Conservation (phyloP, 2,797 vertebrate species). For the Tachyglossus aculeatus region DNA sequence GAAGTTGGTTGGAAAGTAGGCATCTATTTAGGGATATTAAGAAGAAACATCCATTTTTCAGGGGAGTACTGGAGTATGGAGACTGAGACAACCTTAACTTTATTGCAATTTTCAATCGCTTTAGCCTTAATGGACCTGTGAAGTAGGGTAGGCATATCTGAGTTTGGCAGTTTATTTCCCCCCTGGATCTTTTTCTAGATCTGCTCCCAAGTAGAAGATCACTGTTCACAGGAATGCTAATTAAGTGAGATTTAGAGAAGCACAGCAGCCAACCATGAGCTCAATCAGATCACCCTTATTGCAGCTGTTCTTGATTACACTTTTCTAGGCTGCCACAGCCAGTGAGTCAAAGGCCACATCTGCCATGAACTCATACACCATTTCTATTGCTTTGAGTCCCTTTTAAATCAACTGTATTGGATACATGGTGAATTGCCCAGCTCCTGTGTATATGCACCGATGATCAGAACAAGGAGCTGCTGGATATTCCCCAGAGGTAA, state of each 20-base stretch:
- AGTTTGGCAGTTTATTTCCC: neutral
- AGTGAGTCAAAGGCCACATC: conserved; percentile 29
- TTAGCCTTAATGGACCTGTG: neutral
- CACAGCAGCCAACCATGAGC: conserved; percentile 4
- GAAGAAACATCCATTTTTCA: neutral
- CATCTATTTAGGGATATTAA: neutral
- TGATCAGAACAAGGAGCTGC: neutral
- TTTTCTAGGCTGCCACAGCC: conserved; percentile 31
- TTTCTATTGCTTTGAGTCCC: neutral
- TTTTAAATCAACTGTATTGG: neutral
- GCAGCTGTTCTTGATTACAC: conserved; percentile 16
- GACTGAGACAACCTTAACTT: neutral
- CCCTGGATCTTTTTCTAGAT: conserved; percentile 6
- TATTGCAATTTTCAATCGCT: neutral
- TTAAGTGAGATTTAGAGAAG: neutral
- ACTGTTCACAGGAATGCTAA: neutral
- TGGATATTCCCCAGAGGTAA: neutral
- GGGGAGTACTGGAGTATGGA: neutral
- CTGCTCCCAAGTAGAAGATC: neutral
- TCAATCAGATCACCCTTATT: neutral
- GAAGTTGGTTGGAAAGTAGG: neutral
- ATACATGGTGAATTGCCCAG: neutral
- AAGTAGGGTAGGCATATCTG: neutral
- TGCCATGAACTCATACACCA: neutral
- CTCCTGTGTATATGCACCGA: neutral